Evolutionary conservation across 2,113 vertebrate species (phyloP), one percentile per base, ranked within the genome.

Genomic region (Sander lucioperca): DNA sequence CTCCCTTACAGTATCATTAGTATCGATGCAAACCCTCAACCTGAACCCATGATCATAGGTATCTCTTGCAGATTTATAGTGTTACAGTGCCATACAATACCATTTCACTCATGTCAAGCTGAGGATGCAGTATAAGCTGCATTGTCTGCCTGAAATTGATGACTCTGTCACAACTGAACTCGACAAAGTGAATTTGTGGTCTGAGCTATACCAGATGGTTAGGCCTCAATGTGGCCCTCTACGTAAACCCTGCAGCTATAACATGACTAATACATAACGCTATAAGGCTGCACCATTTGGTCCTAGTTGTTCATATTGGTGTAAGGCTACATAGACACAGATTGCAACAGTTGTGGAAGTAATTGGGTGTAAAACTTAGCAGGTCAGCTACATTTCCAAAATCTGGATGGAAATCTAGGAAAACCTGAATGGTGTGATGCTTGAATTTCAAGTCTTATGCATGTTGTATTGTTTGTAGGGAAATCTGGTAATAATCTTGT

Each of bases 211-310:
- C 85, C 93, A 93, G 93, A 94, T 94, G 93, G 92, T 89, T 84
- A 81, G 87, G 86, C 86, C 84, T 86, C 71, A 78, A 92, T 93
- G 86, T 89, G 84, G 91, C 91, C 86, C 91, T 91, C 83, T 62
- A 72, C 12, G 50, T 87, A 87, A 88, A 87, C 79, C 93, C 91
- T 61, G 90, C 88, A 91, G 92, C 92, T 80, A 91, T 83, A 77
- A 77, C 86, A 93, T 94, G 90, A 94, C 91, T 94, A 92, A 94
- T 93, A 82, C 84, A 94, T 92, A 74, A 80, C 65, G 19, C 88
- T 89, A 84, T 84, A 85, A 89, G 90, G 83, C 85, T 81, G 79
- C 82, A 86, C 78, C 88, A 90, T 87, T 89, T 93, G 85, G 74
- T 87, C 76, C 75, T 74, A 82, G 71, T 77, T 16, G 30, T 76